phyloP scores from a whole-genome alignment of 2,888 invertebrate genomes.

The Phalangium opilio region DNA sequence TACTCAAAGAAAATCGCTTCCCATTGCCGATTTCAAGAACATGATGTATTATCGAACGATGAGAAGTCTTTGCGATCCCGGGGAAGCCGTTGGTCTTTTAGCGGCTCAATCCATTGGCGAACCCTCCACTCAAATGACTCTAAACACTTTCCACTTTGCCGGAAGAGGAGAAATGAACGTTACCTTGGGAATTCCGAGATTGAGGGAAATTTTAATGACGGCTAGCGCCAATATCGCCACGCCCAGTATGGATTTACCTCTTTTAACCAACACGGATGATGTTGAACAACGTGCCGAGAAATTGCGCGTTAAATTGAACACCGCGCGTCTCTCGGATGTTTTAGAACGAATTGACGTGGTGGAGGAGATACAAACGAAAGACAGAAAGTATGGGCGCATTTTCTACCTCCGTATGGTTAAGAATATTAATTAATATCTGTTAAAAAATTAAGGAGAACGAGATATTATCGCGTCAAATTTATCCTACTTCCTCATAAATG shows the following conservation, averaged over 20 bases:
- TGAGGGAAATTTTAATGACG: constrained; percentile 89
- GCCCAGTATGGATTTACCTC: constrained; percentile 89
- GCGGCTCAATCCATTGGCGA: constrained; percentile 92
- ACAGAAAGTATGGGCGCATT: no score
- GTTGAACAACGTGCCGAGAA: constrained; percentile 45
- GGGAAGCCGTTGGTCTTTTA: constrained; percentile 88
- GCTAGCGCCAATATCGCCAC: constrained; percentile 87
- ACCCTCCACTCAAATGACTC: constrained; percentile 99
- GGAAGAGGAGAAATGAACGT: constrained; percentile 99
- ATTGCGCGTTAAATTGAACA: constrained; percentile 38
- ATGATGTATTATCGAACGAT: constrained; percentile 60
- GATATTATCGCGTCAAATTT: constrained; percentile 52
- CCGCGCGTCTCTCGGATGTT: constrained; percentile 14
- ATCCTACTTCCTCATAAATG: constrained; percentile 54
- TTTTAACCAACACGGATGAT: constrained; percentile 37
- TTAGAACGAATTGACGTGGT: background rate
- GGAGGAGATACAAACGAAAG: no score
- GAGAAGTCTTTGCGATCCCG: constrained; percentile 64
- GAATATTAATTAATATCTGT: no score
- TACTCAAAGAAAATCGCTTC: background rate
- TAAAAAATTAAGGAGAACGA: constrained; percentile 26
- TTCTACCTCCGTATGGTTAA: no score
- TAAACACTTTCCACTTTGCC: constrained; percentile 99
- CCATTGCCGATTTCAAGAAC: constrained; percentile 41
- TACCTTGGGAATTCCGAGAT: constrained; percentile 93